Percentiles rank a stretch among this genome's conserved stretches.
phyloP scores from a whole-genome alignment of 2,113 vertebrate genomes.

The Synodontis membranacea region DNA sequence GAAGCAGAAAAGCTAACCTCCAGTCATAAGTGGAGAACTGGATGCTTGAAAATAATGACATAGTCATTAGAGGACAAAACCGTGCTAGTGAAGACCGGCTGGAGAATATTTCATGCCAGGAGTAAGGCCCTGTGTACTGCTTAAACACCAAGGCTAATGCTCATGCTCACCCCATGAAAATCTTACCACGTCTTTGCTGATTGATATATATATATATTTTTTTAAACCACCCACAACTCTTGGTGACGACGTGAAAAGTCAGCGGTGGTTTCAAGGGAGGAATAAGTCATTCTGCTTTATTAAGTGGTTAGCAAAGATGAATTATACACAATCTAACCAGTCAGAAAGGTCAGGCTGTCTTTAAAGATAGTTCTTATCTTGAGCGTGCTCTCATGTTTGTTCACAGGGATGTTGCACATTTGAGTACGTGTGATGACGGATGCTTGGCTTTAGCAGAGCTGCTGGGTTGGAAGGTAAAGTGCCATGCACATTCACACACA shows the following conservation, averaged over 20 bases:
- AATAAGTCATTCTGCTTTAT: background rate
- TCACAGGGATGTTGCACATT: constrained; percentile 83
- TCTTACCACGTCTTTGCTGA: background rate
- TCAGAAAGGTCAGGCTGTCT: background rate
- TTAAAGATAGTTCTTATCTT: background rate
- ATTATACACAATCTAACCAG: background rate
- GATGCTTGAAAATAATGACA: background rate
- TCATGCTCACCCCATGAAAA: background rate
- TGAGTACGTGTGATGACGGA: constrained; percentile 85
- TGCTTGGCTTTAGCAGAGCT: constrained; percentile 84
- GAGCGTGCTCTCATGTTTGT: background rate
- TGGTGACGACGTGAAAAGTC: background rate
- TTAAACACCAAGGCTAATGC: background rate
- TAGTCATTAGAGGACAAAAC: background rate
- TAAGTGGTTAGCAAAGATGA: background rate
- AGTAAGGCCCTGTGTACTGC: background rate
- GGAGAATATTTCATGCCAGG: background rate
- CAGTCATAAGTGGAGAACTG: background rate
- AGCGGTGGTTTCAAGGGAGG: background rate
- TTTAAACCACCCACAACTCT: background rate
- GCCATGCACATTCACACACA: background rate
- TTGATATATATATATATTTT: background rate
- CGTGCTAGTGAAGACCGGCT: background rate
- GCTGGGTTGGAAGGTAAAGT: constrained; percentile 86
- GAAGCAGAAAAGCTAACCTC: background rate